Evolutionary conservation across 2,888 invertebrate genomes (phyloP).

Genomic region (Hypselothyrea guttata): DNA sequence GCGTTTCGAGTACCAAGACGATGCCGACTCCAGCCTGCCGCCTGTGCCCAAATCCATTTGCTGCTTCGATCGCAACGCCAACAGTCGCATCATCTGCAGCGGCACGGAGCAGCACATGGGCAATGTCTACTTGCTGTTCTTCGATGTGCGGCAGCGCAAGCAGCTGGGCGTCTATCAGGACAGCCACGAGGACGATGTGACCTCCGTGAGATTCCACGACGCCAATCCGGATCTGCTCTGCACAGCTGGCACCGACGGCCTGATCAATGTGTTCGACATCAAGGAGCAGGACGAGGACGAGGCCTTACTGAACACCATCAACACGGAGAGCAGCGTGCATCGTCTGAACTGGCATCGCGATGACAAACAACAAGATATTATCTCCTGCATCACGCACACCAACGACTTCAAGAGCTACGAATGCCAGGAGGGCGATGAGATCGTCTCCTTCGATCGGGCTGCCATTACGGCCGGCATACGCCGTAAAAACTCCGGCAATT

Average conservation of each 20-base stretch:
- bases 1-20: slow-evolving; percentile 51
- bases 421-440: slow-evolving; percentile 85
- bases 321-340: slow-evolving; percentile 90
- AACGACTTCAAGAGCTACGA: slow-evolving; percentile 89
- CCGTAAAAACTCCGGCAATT: slow-evolving; percentile 85
- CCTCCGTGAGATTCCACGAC: slow-evolving; percentile 89
- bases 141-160: slow-evolving; percentile 87
- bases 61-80: slow-evolving; percentile 89
- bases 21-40: slow-evolving; percentile 67
- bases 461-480: slow-evolving; percentile 85
- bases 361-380: slow-evolving; percentile 82
- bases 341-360: slow-evolving; percentile 84
- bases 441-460: slow-evolving; percentile 84
- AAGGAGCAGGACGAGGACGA: slow-evolving; percentile 89
- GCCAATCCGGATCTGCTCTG: slow-evolving; percentile 86
- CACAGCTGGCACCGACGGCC: slow-evolving; percentile 91
- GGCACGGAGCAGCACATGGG: slow-evolving; percentile 88
- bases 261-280: slow-evolving; percentile 92
- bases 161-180: slow-evolving; percentile 92
- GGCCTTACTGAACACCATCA: slow-evolving; percentile 89
- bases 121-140: slow-evolving; percentile 90
- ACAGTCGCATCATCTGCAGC: slow-evolving; percentile 87
- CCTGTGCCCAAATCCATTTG: slow-evolving; percentile 84
- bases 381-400: slow-evolving; percentile 88
- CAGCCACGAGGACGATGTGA: slow-evolving; percentile 91